phyloP scores from a whole-genome alignment of 2,113 vertebrate species.

The Notechis scutatus region DNA sequence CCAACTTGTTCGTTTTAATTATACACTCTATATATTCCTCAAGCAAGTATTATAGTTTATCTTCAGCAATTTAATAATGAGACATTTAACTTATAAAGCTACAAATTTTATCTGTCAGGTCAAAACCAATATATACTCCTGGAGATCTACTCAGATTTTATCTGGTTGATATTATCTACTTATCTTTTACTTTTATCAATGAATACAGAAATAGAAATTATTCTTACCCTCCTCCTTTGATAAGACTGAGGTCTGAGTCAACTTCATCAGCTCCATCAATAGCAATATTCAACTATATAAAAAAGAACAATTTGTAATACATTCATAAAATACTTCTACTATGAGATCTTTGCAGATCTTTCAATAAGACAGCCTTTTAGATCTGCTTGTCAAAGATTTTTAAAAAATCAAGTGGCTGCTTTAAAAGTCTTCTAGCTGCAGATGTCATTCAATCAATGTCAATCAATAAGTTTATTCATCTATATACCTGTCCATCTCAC shows the following conservation, averaged over 20 bases:
- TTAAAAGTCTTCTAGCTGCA: not conserved
- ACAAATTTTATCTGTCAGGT: not conserved
- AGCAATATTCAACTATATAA: conserved; percentile 86
- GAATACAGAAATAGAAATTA: not conserved
- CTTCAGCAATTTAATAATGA: not conserved
- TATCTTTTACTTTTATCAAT: not conserved
- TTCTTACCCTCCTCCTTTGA: conserved; percentile 97
- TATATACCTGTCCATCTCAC: not conserved
- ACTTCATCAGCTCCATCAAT: conserved; percentile 98
- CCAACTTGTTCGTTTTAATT: not conserved
- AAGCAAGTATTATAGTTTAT: not conserved
- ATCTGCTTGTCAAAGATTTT: not conserved
- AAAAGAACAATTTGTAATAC: not conserved
- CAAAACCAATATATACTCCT: not conserved
- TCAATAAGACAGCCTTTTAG: not conserved
- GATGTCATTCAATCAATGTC: not conserved
- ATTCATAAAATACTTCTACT: no score
- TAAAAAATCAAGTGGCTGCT: not conserved
- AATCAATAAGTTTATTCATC: not conserved
- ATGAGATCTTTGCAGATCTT: not conserved
- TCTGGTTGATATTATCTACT: not conserved
- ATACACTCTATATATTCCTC: not conserved
- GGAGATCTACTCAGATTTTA: not conserved
- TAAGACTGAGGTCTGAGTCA: conserved; percentile 87
- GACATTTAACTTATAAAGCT: not conserved